phyloP scores from a whole-genome alignment of 2,113 vertebrate genomes.

The Ahaetulla prasina region DNA sequence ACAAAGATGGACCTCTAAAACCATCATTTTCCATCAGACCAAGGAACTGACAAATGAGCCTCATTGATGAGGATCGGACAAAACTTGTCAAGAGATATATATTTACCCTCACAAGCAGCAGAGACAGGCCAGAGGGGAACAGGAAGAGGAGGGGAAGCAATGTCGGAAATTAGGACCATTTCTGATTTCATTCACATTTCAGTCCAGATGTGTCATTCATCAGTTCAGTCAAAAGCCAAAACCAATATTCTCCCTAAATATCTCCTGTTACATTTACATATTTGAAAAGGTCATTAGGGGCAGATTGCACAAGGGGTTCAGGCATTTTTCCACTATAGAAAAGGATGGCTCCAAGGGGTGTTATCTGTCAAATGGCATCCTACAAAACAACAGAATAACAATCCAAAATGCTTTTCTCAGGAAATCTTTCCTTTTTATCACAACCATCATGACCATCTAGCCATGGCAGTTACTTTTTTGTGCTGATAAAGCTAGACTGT shows the following conservation, averaged over 20 bases:
- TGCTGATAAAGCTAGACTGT: slow-evolving; percentile 4
- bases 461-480: background rate
- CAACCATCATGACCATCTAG: background rate
- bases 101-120: slow-evolving; percentile 22
- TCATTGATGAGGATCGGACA: slow-evolving; percentile 51
- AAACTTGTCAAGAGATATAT: slow-evolving; percentile 52
- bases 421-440: background rate
- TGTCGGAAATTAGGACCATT: slow-evolving; percentile 40
- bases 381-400: slow-evolving; percentile 47
- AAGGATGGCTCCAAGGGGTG: slow-evolving; percentile 30
- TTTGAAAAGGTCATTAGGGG: slow-evolving; percentile 7
- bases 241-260: slow-evolving; percentile 7
- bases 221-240: slow-evolving; percentile 29
- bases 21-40: slow-evolving; percentile 50
- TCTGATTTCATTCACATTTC: slow-evolving; percentile 53
- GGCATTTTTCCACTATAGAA: slow-evolving; percentile 16
- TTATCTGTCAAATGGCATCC: slow-evolving; percentile 38
- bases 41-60: slow-evolving; percentile 62
- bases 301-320: slow-evolving; percentile 5
- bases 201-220: slow-evolving; percentile 50
- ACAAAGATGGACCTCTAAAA: slow-evolving; percentile 52
- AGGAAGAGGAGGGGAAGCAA: background rate
- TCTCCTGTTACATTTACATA: slow-evolving; percentile 22
- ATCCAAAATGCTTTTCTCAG: slow-evolving; percentile 34
- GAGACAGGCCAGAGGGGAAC: background rate